Conservation (phyloP, 2,797 vertebrate species). For the Hoplostethus atlanticus region DNA sequence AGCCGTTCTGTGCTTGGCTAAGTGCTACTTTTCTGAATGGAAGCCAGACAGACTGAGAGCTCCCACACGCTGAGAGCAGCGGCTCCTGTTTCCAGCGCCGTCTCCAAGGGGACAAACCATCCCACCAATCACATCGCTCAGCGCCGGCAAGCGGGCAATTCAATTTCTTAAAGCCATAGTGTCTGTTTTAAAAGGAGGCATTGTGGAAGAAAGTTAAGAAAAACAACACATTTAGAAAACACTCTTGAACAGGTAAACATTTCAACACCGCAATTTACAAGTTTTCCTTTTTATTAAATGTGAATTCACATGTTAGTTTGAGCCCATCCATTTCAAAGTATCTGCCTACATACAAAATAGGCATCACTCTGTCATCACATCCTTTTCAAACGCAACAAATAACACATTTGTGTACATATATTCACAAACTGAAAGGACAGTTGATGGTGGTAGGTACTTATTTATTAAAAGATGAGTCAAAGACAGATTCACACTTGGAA, state of each 20-base stretch:
- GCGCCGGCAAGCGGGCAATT: constrained; percentile 79
- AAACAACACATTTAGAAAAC: constrained; percentile 27
- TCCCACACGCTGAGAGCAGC: constrained; percentile 74
- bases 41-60: constrained; percentile 74
- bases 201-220: constrained; percentile 6
- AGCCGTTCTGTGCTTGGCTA: constrained; percentile 43
- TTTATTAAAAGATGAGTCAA: constrained; percentile 91
- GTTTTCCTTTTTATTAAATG: constrained; percentile 79
- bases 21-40: constrained; percentile 79
- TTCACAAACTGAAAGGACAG: constrained; percentile 87
- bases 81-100: constrained; percentile 79
- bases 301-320: constrained; percentile 83
- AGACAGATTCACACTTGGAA: constrained; percentile 88
- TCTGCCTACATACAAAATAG: constrained; percentile 79
- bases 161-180: constrained; percentile 87
- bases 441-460: constrained; percentile 87
- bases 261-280: constrained; percentile 68
- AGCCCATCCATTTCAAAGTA: constrained; percentile 76
- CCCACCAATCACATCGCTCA: constrained; percentile 81
- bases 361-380: constrained; percentile 79
- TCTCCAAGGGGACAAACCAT: constrained; percentile 80
- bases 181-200: constrained; percentile 39
- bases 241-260: constrained; percentile 63
- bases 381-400: constrained; percentile 75
- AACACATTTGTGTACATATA: constrained; percentile 81